Conservation (phyloP, 1,140 invertebrate genomes). For the Chionoecetes opilio region DNA sequence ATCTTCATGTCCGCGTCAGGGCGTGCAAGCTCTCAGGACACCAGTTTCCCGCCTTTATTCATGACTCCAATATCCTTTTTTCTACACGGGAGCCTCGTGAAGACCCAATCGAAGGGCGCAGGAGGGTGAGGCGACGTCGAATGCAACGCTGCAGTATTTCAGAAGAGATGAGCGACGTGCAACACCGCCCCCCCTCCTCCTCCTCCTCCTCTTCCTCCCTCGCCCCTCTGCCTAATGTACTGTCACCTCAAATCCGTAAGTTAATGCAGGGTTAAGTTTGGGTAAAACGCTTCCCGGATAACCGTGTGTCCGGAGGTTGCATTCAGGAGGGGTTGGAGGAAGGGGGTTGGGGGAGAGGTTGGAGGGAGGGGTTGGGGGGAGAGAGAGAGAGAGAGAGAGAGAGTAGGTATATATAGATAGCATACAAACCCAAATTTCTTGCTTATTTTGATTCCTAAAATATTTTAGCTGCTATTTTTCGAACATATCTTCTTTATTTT, state of each 20-base stretch:
- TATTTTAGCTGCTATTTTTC: too few relatives aligned
- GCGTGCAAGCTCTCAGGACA: neutral
- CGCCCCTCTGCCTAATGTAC: neutral
- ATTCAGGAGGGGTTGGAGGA: neutral
- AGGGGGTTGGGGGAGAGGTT: neutral
- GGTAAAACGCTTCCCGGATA: neutral
- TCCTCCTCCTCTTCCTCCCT: too few relatives aligned
- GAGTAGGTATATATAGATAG: too few relatives aligned
- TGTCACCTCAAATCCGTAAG: neutral
- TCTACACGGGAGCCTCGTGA: neutral
- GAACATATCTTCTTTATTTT: too few relatives aligned
- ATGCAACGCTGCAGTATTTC: neutral
- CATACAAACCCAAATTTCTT: too few relatives aligned
- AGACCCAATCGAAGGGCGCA: neutral
- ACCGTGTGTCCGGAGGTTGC: neutral
- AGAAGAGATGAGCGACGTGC: neutral
- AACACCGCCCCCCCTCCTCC: neutral
- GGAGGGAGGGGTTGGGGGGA: neutral
- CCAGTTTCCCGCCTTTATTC: neutral
- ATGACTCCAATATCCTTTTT: neutral
- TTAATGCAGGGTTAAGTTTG: conserved; percentile 7
- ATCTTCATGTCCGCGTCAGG: neutral
- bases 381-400: neutral
- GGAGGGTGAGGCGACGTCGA: neutral
- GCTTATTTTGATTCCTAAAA: too few relatives aligned